A percentile compares a stretch with the other conserved stretches of the same genome.
These are phyloP conservation scores for Mesoclemmys tuberculata DNA, from an alignment of 2,113 vertebrate genomes.

Conservation along the genomic window DNA sequence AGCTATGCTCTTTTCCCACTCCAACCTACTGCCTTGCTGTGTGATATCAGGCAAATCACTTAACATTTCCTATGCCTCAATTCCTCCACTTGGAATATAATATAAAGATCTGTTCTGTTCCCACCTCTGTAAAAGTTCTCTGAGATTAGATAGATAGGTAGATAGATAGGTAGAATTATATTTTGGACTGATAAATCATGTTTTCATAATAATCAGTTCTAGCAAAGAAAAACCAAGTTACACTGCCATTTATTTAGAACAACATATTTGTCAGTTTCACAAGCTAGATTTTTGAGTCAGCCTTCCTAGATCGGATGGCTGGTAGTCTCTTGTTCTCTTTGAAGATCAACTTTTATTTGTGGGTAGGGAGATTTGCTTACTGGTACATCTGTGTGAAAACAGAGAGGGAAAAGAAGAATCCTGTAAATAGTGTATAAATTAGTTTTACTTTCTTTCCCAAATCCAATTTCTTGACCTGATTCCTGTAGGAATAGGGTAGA, in stretches of 20 bases:
- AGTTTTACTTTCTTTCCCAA: background rate
- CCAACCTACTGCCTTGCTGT: background rate
- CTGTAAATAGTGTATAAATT: rapidly evolving
- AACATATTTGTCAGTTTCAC: background rate
- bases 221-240: background rate
- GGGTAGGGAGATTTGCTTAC: rapidly evolving
- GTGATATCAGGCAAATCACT: background rate
- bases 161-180: background rate
- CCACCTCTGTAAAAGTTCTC: background rate
- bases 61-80: background rate
- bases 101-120: constrained; percentile 41
- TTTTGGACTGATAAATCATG: background rate
- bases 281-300: background rate
- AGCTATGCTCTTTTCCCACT: background rate
- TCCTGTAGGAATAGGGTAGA: background rate
- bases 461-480: rapidly evolving
- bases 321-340: background rate
- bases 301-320: background rate
- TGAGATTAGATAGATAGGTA: background rate
- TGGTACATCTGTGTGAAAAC: background rate
- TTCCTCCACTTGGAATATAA: background rate
- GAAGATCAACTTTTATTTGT: background rate
- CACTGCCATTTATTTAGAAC: background rate
- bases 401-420: background rate
- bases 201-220: background rate